Percentiles rank a stretch among this genome's conserved stretches.
Conservation (phyloP, 2,113 vertebrate species). For the Burhinus oedicnemus region DNA sequence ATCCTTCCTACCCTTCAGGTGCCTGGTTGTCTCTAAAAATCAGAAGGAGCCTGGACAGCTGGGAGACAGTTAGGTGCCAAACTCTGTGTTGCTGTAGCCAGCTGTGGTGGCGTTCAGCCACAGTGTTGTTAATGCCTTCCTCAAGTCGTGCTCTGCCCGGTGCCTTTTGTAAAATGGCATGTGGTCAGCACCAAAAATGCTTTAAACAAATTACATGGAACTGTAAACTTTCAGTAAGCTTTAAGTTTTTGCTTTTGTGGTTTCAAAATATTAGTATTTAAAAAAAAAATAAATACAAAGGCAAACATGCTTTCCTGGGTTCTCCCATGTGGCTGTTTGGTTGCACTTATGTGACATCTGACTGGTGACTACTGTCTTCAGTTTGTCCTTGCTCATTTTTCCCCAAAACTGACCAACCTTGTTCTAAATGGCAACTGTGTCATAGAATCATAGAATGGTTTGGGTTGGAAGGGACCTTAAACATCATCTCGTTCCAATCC, state of each 20-base stretch:
- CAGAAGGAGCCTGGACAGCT: neutral
- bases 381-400: no score
- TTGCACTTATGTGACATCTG: no score
- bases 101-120: neutral
- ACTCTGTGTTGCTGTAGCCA: fast-evolving
- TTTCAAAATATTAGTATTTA: neutral
- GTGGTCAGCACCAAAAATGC: fast-evolving
- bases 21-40: no score
- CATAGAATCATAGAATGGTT: no score
- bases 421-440: neutral
- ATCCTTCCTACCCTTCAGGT: neutral
- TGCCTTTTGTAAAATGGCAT: neutral
- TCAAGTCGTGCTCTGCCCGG: fast-evolving
- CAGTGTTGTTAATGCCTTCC: no score
- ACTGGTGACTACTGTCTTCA: neutral
- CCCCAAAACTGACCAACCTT: neutral
- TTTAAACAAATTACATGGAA: neutral
- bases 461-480: neutral
- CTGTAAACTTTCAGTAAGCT: neutral
- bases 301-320: no score
- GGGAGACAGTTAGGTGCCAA: fast-evolving
- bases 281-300: neutral
- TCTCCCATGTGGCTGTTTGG: neutral
- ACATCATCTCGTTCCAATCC: no score
- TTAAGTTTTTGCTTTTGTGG: neutral